A percentile compares a stretch with the other conserved stretches of the same genome.
These are phyloP conservation scores for Penaeus indicus DNA, from an alignment of 1,140 invertebrate genomes.

Conservation along the genomic window DNA sequence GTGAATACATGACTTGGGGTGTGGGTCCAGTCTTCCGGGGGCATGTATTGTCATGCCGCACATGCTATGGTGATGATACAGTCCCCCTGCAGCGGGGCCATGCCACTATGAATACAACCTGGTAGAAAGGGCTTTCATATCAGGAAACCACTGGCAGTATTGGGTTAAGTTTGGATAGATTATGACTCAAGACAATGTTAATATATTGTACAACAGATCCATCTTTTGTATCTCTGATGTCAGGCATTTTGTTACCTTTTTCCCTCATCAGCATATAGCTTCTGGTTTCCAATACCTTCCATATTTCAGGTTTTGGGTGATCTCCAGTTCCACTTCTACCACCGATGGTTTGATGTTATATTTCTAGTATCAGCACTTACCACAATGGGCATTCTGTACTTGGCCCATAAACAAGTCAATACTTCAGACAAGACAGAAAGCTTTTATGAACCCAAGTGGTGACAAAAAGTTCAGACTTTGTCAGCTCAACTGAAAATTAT, in stretches of 20 bases:
- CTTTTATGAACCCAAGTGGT: slow-evolving; percentile 56
- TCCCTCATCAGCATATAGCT: background rate
- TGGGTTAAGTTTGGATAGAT: no score
- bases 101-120: no score
- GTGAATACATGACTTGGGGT: no score
- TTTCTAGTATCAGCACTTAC: slow-evolving; percentile 97
- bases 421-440: slow-evolving; percentile 55
- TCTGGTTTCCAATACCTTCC: background rate
- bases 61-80: no score
- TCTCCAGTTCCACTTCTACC: slow-evolving; percentile 99
- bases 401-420: slow-evolving; percentile 85
- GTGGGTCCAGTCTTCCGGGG: no score
- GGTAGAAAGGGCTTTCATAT: no score
- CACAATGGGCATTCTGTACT: slow-evolving; percentile 95
- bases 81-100: no score
- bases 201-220: background rate
- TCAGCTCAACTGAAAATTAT: background rate
- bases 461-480: background rate
- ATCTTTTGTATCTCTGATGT: background rate
- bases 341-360: slow-evolving; percentile 99
- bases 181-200: no score
- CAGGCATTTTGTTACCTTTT: background rate
- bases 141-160: no score
- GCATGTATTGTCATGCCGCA: no score
- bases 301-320: slow-evolving; percentile 77